phyloP scores from a whole-genome alignment of 2,113 vertebrate genomes.

The Oxyura jamaicensis region DNA sequence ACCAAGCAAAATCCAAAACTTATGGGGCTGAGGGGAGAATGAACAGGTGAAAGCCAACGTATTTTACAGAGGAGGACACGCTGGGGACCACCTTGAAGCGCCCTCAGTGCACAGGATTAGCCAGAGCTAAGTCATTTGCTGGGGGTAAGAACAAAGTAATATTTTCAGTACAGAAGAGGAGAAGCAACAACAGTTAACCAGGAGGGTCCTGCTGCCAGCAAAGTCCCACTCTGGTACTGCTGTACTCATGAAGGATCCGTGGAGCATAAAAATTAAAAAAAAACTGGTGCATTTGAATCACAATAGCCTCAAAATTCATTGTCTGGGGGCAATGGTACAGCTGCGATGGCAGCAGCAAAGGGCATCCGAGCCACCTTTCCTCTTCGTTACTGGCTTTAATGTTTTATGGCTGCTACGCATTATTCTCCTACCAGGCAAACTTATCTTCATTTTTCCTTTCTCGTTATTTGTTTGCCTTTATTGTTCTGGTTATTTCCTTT shows the following conservation, averaged over 20 bases:
- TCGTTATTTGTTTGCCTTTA: not conserved
- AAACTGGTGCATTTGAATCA: not conserved
- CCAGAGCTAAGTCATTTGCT: not conserved
- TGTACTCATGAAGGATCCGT: not conserved
- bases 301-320: not conserved
- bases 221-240: rapidly evolving
- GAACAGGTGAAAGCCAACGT: not conserved
- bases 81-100: not conserved
- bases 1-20: not conserved
- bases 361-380: rapidly evolving
- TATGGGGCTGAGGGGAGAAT: not conserved
- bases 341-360: not conserved
- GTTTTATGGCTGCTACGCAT: not conserved
- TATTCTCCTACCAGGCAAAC: not conserved
- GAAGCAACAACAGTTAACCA: not conserved
- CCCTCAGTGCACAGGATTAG: not conserved
- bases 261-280: not conserved
- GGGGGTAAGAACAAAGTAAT: not conserved
- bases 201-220: not conserved
- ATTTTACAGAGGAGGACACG: too few species aligned
- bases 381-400: too few species aligned
- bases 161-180: not conserved
- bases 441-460: not conserved
- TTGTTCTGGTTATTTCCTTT: not conserved
- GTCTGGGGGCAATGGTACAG: not conserved